Base-by-base conservation (phyloP, 2,113 vertebrate species). In the Plecturocebus donacophilus region DNA sequence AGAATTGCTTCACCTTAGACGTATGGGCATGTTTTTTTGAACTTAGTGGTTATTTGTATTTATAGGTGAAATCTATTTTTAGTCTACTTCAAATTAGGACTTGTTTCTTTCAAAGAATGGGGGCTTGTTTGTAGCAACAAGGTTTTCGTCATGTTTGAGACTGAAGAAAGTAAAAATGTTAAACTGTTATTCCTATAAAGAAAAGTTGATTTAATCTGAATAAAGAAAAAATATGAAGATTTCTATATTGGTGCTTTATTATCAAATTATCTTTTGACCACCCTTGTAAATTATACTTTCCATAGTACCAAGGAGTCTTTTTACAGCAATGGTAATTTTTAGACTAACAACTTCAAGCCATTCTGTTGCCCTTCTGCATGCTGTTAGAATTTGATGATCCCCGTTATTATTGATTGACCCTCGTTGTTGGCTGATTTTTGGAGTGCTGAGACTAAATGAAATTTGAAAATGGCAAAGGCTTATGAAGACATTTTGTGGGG, bases 391-490 rank as follows among this genome's bases (percentile, higher is more conserved):
- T 80, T 97, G 95, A 98, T 97, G 97, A 97, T 47, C 93, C 93
- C 91, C 94, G 95, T 88, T 98, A 94, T 89, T 86, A 98, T 91
- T 97, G 96, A 95, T 96, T 97, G 96, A 81, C 96, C 96, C 96
- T 98, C 97, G 93, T 81, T 97, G 75, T 90, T 95, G 94, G 82
- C 97, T 96, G 94, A 93, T 83, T 98, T 98, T 96, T 96, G 96
- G 97, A 96, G 85, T 97, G 49, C 80, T 92, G 66, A 82, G 56
- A 96, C 96, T 97, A 97, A 97, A 95, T 98, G 97, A 98, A 97
- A 79, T 94, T 97, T 93, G 70, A 70, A 92, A 70, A 75, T 71
- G 88, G 89, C 76, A 93, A 98, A 97, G 27, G 16, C 75, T 97
- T 77, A 97, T 92, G 88, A 93, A 68, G 56, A 95, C 58, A 47